phyloP scores from a whole-genome alignment of 2,113 vertebrate species.

The Leucosticte australis region DNA sequence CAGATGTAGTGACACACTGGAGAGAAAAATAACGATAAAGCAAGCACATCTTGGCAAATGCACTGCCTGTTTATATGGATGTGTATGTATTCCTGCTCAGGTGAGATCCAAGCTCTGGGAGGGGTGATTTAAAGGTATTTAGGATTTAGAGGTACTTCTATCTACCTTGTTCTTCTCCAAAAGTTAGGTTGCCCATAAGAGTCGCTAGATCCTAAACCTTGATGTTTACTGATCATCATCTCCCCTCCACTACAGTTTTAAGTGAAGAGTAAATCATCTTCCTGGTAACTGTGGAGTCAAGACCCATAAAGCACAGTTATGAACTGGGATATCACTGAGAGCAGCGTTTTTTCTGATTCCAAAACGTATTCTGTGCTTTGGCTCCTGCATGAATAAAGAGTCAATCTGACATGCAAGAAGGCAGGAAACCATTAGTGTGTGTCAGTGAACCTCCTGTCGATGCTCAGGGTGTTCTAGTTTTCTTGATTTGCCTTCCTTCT shows the following conservation, averaged over 20 bases:
- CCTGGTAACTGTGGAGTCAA: not conserved
- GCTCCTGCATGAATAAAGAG: not conserved
- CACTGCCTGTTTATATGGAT: too few species aligned
- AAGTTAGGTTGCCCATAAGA: not conserved
- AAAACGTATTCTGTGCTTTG: not conserved
- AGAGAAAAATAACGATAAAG: not conserved
- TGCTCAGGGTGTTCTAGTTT: not conserved
- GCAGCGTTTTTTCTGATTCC: not conserved
- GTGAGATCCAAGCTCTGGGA: not conserved
- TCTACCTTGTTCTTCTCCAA: not conserved
- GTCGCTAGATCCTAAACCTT: not conserved
- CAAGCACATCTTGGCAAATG: not conserved
- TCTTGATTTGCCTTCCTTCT: not conserved
- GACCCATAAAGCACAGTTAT: not conserved
- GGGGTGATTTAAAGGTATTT: not conserved
- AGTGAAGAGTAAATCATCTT: not conserved
- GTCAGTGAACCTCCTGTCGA: not conserved
- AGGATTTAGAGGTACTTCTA: not conserved
- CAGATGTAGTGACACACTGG: too few species aligned
- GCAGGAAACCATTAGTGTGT: not conserved
- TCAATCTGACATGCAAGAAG: not conserved
- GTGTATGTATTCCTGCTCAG: not conserved
- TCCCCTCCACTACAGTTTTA: not conserved
- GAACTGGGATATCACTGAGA: not conserved
- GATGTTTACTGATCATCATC: not conserved